Evolutionary conservation across 2,888 invertebrate species (phyloP).

Genomic region (Amorpha juglandis): DNA sequence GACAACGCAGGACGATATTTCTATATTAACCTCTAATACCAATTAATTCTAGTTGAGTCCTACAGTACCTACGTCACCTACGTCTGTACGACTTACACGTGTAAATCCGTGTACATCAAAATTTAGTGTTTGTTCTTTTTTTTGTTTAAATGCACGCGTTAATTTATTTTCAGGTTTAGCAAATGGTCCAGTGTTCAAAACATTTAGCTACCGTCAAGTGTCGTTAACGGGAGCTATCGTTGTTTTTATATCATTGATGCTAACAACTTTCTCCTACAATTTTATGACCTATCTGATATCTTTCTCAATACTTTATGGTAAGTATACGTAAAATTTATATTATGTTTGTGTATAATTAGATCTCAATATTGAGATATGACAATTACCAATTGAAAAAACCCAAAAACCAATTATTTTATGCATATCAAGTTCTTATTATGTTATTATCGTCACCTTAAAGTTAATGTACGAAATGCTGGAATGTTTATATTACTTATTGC

Average conservation of each 20-base stretch:
- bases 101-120: too few relatives aligned
- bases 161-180: slow-evolving; percentile 83
- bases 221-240: slow-evolving; percentile 85
- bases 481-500: neutral
- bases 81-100: too few relatives aligned
- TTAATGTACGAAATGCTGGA: neutral
- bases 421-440: neutral
- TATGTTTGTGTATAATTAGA: neutral
- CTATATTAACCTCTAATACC: too few relatives aligned
- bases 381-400: neutral
- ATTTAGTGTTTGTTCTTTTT: neutral
- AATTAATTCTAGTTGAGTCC: too few relatives aligned
- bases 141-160: slow-evolving; percentile 17
- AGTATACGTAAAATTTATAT: slow-evolving; percentile 37
- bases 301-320: slow-evolving; percentile 88
- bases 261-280: slow-evolving; percentile 85
- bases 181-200: slow-evolving; percentile 89
- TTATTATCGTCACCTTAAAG: neutral
- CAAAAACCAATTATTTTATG: neutral
- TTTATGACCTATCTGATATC: slow-evolving; percentile 86
- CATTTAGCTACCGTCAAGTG: slow-evolving; percentile 87
- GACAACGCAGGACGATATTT: too few relatives aligned
- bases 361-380: neutral
- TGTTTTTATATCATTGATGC: slow-evolving; percentile 84
- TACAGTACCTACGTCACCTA: too few relatives aligned